phyloP scores from a whole-genome alignment of 2,797 vertebrate genomes.

The Gambelia wislizenii region DNA sequence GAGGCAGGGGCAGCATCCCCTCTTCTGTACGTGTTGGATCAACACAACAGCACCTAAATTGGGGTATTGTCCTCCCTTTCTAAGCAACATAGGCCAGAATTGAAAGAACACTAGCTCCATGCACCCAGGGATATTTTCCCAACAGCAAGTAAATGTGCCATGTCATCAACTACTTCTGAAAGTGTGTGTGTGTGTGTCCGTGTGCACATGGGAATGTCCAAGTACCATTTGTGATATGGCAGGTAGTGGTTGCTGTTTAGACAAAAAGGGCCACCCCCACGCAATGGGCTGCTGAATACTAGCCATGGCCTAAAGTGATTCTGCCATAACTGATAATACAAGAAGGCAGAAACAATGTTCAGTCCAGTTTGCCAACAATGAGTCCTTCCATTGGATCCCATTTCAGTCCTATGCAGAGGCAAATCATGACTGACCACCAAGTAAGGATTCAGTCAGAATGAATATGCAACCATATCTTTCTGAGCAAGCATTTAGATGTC shows the following conservation, averaged over 20 bases:
- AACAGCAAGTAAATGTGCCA: neutral
- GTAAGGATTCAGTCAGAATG: neutral
- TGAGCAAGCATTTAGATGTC: neutral
- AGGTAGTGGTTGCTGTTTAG: neutral
- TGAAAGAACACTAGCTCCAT: neutral
- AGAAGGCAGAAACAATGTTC: neutral
- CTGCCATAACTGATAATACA: no score
- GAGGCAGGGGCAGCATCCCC: no score
- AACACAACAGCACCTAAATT: no score
- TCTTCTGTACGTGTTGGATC: no score
- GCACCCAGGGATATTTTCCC: neutral
- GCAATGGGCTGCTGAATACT: no score
- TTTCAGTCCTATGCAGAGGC: neutral
- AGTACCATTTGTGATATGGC: neutral
- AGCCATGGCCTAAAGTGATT: no score
- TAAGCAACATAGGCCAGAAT: neutral
- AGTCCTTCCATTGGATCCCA: neutral
- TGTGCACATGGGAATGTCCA: neutral
- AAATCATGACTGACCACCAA: neutral
- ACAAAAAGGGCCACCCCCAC: neutral
- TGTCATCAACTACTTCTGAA: neutral
- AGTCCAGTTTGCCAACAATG: neutral
- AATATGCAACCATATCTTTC: no score
- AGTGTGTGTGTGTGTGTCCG: no score
- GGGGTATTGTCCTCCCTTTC: neutral